Conservation (phyloP, 2,888 invertebrate genomes). For the Corbicula japonica region DNA sequence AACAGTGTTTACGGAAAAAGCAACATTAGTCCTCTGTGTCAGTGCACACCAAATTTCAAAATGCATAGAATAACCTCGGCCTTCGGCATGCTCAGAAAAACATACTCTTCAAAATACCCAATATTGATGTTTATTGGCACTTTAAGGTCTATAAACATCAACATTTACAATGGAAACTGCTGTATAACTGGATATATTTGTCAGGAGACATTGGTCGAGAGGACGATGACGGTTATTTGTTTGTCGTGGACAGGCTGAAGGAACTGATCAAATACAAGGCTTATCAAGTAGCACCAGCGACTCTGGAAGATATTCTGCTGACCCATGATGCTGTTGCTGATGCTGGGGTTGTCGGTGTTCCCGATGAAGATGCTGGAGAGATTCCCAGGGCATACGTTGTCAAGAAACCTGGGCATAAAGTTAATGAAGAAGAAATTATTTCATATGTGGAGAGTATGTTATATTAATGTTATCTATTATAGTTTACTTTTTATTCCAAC, state of each 20-base stretch:
- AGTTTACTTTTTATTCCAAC: no score
- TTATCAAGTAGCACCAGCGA: constrained; percentile 95
- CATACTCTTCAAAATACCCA: no score
- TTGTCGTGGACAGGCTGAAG: constrained; percentile 94
- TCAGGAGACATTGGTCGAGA: constrained; percentile 94
- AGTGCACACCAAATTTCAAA: no score
- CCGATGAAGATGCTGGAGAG: constrained; percentile 89
- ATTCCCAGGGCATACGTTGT: constrained; percentile 92
- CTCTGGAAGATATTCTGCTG: constrained; percentile 93
- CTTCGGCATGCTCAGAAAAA: no score
- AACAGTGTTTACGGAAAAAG: no score
- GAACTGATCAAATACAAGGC: constrained; percentile 97
- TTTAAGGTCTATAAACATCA: no score
- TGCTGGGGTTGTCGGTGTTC: constrained; percentile 92
- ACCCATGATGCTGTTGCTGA: constrained; percentile 91
- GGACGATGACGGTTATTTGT: constrained; percentile 93
- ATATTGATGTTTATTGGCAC: no score
- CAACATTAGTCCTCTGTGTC: no score
- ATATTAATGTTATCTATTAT: no score
- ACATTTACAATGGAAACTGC: no score
- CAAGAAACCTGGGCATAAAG: constrained; percentile 85
- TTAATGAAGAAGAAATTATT: constrained; percentile 89
- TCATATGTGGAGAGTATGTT: constrained; percentile 62
- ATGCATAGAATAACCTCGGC: no score
- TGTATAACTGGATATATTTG: no score